These are phyloP conservation scores for Bombylius major DNA, from an alignment of 2,888 invertebrate genomes.

Conservation along the genomic window DNA sequence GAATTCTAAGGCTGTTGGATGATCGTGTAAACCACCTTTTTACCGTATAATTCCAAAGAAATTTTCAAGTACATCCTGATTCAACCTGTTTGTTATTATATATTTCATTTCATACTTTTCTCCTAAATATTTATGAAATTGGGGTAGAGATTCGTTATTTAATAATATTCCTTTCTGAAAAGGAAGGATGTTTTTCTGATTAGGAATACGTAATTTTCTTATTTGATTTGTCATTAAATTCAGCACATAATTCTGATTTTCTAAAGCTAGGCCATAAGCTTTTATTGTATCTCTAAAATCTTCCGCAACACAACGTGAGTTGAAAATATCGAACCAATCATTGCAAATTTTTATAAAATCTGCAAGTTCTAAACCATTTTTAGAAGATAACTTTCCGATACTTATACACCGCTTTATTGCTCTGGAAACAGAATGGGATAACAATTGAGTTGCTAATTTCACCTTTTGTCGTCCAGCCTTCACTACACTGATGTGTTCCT, in stretches of 20 bases:
- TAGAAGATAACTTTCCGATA: conserved; percentile 3
- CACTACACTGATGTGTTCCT: not conserved
- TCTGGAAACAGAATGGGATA: conserved; percentile 16
- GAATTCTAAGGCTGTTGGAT: no score
- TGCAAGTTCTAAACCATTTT: conserved; percentile 14
- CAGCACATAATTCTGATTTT: conserved; percentile 15
- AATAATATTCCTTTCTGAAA: no score
- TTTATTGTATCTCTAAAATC: conserved; percentile 4
- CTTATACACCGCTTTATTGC: conserved; percentile 14
- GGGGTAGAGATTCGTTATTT: no score
- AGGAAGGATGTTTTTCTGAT: no score
- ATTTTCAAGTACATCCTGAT: no score
- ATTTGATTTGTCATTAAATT: conserved; percentile 13
- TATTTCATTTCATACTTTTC: no score
- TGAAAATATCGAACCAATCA: conserved; percentile 20
- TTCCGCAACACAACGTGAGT: conserved; percentile 7
- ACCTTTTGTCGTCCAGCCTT: conserved; percentile 1
- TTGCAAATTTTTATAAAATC: conserved; percentile 16
- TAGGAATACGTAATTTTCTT: conserved; percentile 1
- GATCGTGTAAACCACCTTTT: no score
- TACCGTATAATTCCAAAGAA: no score
- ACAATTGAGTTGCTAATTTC: conserved; percentile 16
- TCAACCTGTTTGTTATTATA: no score
- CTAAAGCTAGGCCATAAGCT: conserved; percentile 15
- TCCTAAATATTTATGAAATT: no score